Conservation (phyloP, 2,113 vertebrate genomes). For the Antechinus flavipes region DNA sequence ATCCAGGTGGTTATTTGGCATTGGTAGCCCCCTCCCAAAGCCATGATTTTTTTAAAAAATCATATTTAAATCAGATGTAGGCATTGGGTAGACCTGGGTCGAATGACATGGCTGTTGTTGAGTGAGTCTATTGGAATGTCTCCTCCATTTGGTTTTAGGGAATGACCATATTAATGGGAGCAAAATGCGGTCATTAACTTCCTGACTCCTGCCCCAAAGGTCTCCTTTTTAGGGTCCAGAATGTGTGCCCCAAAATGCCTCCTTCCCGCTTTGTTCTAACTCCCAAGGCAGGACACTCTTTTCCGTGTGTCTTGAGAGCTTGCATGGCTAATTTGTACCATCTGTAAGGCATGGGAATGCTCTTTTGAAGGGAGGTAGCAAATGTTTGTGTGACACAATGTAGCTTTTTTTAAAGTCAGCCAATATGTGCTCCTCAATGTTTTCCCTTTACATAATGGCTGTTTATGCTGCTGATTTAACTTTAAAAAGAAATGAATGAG, state of each 20-base stretch:
- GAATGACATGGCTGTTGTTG: not conserved
- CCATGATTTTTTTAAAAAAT: not conserved
- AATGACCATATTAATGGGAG: not conserved
- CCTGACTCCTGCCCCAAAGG: conserved; percentile 60
- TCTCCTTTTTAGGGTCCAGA: conserved; percentile 54
- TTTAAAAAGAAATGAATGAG: conserved; percentile 15
- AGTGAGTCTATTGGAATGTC: not conserved
- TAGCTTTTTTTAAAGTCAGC: conserved; percentile 48
- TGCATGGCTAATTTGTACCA: conserved; percentile 16
- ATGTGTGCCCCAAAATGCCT: conserved; percentile 18
- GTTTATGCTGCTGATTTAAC: conserved; percentile 66
- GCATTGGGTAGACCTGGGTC: not conserved
- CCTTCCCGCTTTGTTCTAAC: conserved; percentile 49
- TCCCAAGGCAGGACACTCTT: not conserved
- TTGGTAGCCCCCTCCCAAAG: not conserved
- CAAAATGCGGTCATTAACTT: conserved; percentile 37
- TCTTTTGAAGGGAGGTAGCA: conserved; percentile 40
- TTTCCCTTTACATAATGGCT: conserved; percentile 15
- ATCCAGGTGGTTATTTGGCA: not conserved
- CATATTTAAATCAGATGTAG: not conserved
- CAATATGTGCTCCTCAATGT: conserved; percentile 49
- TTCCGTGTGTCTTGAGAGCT: not conserved
- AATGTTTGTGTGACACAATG: not conserved
- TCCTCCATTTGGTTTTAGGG: not conserved
- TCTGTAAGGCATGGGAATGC: conserved; percentile 59